Conservation (phyloP, 2,888 invertebrate species). For the Napeogenes sylphis region DNA sequence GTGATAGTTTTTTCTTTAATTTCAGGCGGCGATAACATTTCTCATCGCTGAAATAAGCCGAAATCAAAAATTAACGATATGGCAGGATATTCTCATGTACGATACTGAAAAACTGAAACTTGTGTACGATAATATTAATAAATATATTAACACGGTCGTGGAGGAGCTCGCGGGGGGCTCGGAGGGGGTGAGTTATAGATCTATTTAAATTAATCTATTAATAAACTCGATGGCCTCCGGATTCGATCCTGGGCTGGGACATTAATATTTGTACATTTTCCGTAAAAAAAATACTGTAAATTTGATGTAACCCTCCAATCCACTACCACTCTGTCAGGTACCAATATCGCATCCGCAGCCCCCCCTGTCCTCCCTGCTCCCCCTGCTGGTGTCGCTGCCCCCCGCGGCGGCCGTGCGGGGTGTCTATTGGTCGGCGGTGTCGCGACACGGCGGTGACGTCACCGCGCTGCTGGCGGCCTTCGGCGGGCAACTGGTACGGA, state of each 20-base stretch:
- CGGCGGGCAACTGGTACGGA: not conserved
- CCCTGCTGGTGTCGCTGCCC: conserved; percentile 6
- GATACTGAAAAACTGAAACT: conserved; percentile 25
- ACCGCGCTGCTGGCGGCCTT: conserved; percentile 12
- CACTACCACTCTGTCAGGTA: not conserved
- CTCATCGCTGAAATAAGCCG: conserved; percentile 39
- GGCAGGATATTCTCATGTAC: conserved; percentile 41
- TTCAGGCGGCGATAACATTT: conserved; percentile 40
- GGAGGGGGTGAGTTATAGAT: conserved; percentile 9
- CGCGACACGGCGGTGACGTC: conserved; percentile 6
- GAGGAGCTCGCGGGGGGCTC: conserved; percentile 17
- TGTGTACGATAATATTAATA: conserved; percentile 28
- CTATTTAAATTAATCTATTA: too few species aligned
- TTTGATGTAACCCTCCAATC: too few species aligned
- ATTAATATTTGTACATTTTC: too few species aligned
- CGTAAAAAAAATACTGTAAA: too few species aligned
- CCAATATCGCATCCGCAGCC: conserved; percentile 5
- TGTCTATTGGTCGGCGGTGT: not conserved
- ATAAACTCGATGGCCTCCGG: not conserved
- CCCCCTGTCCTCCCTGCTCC: conserved; percentile 1
- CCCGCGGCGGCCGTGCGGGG: conserved; percentile 7
- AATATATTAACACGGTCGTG: conserved; percentile 23
- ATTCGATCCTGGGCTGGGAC: too few species aligned
- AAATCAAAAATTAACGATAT: conserved; percentile 38
- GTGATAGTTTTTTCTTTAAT: conserved; percentile 9